Evolutionary conservation across 2,888 invertebrate genomes (phyloP).

Genomic region (Synergus gifuensis): DNA sequence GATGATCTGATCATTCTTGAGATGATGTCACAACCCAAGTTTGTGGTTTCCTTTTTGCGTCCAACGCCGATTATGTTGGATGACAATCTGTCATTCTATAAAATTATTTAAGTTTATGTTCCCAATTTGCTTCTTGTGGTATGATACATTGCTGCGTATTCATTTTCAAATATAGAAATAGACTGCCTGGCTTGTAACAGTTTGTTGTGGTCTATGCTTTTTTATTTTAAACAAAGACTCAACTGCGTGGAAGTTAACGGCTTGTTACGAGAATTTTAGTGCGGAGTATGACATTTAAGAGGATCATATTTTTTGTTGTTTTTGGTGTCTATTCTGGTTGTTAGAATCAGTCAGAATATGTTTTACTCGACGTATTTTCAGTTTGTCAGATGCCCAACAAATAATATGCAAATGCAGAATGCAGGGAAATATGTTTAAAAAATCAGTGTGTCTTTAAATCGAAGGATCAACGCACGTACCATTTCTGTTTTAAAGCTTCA

Average conservation of each 20-base stretch:
- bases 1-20: slow-evolving; percentile 45
- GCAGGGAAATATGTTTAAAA: neutral
- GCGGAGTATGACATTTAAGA: neutral
- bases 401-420: neutral
- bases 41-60: slow-evolving; percentile 47
- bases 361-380: neutral
- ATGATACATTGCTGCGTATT: neutral
- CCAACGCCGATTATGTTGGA: slow-evolving; percentile 37
- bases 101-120: slow-evolving; percentile 29
- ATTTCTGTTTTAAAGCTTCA: neutral
- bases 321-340: slow-evolving; percentile 24
- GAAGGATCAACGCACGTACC: neutral
- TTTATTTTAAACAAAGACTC: slow-evolving; percentile 2
- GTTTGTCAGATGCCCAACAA: neutral
- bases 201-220: neutral
- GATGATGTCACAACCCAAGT: slow-evolving; percentile 56
- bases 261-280: neutral
- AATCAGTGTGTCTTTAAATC: neutral
- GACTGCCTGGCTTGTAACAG: neutral
- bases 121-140: neutral
- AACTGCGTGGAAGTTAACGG: neutral
- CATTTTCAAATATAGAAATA: neutral
- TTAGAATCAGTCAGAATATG: neutral
- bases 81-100: slow-evolving; percentile 4
- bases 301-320: neutral